These are phyloP conservation scores for Coboldia fuscipes DNA, from an alignment of 1,140 invertebrate genomes.

Conservation along the genomic window DNA sequence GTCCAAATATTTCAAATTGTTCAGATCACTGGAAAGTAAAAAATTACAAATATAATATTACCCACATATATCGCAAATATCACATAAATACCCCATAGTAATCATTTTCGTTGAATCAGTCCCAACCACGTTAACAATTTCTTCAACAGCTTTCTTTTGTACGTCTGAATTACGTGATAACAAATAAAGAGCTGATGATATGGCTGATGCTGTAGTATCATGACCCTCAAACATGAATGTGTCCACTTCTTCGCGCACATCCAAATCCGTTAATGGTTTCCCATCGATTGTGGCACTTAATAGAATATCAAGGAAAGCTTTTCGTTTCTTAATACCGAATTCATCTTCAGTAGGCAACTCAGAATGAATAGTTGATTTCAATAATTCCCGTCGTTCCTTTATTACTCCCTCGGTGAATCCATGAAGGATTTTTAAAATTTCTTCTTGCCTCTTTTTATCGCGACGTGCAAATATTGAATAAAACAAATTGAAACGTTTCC, in stretches of 20 bases:
- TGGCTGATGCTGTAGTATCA: slow-evolving; percentile 3
- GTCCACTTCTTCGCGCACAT: slow-evolving; percentile 43
- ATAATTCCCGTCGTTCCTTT: slow-evolving; percentile 13
- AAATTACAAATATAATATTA: background rate
- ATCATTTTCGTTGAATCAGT: background rate
- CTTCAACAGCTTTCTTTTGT: slow-evolving; percentile 2
- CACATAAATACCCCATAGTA: background rate
- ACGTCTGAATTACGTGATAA: slow-evolving; percentile 1
- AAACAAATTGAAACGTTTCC: slow-evolving; percentile 10
- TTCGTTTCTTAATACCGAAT: slow-evolving; percentile 23
- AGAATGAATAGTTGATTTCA: slow-evolving; percentile 3
- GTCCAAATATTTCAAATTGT: slow-evolving; percentile 36
- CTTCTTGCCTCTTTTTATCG: slow-evolving; percentile 26
- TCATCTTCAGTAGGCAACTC: slow-evolving; percentile 3
- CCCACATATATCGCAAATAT: background rate
- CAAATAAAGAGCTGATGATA: slow-evolving; percentile 1
- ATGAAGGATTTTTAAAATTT: slow-evolving; percentile 37
- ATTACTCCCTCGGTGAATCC: slow-evolving; percentile 37
- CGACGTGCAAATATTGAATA: slow-evolving; percentile 12
- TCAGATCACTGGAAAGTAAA: background rate
- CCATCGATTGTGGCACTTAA: slow-evolving; percentile 29
- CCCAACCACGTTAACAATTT: slow-evolving; percentile 3
- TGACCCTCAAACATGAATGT: slow-evolving; percentile 46
- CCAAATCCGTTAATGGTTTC: slow-evolving; percentile 27
- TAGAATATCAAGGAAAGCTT: slow-evolving; percentile 47